Conservation (phyloP, 2,888 invertebrate genomes). For the Andrena minutula region DNA sequence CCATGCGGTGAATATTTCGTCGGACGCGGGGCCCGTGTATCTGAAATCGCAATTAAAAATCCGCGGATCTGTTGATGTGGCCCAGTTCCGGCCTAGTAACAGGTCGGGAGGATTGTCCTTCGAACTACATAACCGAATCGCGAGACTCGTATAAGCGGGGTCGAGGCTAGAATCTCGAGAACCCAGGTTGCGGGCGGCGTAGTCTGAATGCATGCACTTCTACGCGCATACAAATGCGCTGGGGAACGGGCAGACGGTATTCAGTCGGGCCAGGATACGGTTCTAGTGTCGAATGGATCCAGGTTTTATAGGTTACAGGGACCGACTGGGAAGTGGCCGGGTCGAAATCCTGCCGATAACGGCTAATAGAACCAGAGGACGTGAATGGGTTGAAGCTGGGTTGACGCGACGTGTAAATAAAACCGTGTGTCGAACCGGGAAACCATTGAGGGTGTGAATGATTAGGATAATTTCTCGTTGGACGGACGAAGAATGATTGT, state of each 20-base stretch:
- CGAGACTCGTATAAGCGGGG: slow-evolving; percentile 20
- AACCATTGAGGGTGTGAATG: neutral
- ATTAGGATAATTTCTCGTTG: too few species aligned
- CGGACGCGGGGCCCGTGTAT: neutral
- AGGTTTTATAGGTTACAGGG: slow-evolving; percentile 51
- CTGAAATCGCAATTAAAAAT: slow-evolving; percentile 35
- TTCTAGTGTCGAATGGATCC: slow-evolving; percentile 39
- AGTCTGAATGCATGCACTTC: slow-evolving; percentile 35
- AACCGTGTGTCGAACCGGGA: slow-evolving; percentile 20
- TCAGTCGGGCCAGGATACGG: slow-evolving; percentile 34
- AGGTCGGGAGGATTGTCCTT: slow-evolving; percentile 25
- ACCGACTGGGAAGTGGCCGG: slow-evolving; percentile 15
- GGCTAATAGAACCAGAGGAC: slow-evolving; percentile 40
- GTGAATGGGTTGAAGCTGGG: slow-evolving; percentile 29
- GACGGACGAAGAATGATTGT: too few species aligned
- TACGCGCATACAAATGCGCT: slow-evolving; percentile 50
- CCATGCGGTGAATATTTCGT: slow-evolving; percentile 17
- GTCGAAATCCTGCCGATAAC: slow-evolving; percentile 61
- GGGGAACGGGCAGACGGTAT: slow-evolving; percentile 26
- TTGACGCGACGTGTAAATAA: slow-evolving; percentile 47
- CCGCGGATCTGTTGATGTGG: slow-evolving; percentile 11
- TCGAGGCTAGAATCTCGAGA: slow-evolving; percentile 36
- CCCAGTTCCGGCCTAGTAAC: slow-evolving; percentile 25
- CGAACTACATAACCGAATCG: slow-evolving; percentile 17
- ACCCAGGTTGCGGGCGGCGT: slow-evolving; percentile 22